Conservation (phyloP, 2,888 invertebrate genomes). For the Trissolcus japonicus region DNA sequence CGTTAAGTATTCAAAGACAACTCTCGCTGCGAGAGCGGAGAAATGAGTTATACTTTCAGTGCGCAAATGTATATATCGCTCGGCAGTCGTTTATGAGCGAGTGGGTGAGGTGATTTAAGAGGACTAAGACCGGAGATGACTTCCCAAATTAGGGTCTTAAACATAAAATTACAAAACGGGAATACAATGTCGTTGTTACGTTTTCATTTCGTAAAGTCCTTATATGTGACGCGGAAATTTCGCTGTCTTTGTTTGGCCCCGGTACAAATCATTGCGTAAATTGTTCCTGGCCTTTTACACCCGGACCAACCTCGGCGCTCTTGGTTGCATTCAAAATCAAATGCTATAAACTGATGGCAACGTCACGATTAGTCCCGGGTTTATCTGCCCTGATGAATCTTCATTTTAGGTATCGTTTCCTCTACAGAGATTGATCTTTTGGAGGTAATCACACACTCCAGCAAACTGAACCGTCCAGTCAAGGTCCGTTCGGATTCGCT, state of each 20-base stretch:
- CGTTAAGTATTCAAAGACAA: constrained; percentile 21
- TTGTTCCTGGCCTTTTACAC: constrained; percentile 30
- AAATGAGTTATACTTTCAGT: constrained; percentile 44
- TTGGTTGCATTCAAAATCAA: constrained; percentile 32
- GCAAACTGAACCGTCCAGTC: constrained; percentile 54
- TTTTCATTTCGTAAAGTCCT: constrained; percentile 40
- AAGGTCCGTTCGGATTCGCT: constrained; percentile 50
- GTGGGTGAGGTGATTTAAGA: constrained; percentile 50
- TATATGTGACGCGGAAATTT: constrained; percentile 10
- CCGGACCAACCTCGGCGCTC: too few species aligned
- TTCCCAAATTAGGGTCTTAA: constrained; percentile 47
- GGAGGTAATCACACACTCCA: constrained; percentile 53
- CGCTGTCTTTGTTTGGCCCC: not conserved
- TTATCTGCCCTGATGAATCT: constrained; percentile 54
- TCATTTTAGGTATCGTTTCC: constrained; percentile 53
- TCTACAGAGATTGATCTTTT: constrained; percentile 54
- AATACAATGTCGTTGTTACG: constrained; percentile 49
- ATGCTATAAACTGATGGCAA: constrained; percentile 41
- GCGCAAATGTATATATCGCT: constrained; percentile 39
- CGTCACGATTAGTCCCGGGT: constrained; percentile 46
- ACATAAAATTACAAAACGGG: constrained; percentile 50
- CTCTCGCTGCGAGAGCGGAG: constrained; percentile 17
- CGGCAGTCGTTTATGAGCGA: constrained; percentile 41
- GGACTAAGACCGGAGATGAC: constrained; percentile 47
- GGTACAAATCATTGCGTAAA: not conserved